Evolutionary conservation across 2,888 invertebrate genomes (phyloP).

Genomic region (Smittia sp.): DNA sequence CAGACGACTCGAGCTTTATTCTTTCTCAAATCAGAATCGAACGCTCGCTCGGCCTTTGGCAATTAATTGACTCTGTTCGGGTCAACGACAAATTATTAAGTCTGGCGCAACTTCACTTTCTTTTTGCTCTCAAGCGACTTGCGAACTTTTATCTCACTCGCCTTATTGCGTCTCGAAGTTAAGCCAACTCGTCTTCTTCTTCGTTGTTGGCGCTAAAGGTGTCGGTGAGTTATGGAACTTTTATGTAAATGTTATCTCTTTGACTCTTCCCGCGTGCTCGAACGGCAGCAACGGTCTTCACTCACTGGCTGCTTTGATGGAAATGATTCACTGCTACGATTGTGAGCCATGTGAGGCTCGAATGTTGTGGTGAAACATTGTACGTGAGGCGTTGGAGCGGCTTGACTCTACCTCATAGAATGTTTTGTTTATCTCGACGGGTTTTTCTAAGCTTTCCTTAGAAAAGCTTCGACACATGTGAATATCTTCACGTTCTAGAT

Average conservation of each 20-base stretch:
- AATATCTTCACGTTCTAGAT: too few relatives aligned
- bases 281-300: constrained; percentile 11
- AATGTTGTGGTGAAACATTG: constrained; percentile 11
- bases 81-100: too few relatives aligned
- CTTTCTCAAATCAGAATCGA: too few relatives aligned
- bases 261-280: not conserved
- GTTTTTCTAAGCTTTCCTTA: too few relatives aligned
- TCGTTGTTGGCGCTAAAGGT: not conserved
- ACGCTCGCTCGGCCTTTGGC: too few relatives aligned
- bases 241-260: not conserved
- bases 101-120: too few relatives aligned
- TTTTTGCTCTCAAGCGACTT: not conserved
- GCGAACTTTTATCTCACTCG: not conserved
- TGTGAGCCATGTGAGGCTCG: not conserved
- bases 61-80: too few relatives aligned
- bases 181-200: not conserved
- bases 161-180: not conserved
- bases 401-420: not conserved
- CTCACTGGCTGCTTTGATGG: not conserved
- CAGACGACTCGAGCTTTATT: too few relatives aligned
- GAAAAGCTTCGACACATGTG: too few relatives aligned
- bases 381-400: not conserved
- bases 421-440: too few relatives aligned
- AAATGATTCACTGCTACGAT: not conserved
- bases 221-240: not conserved